Base-by-base conservation (phyloP, 1,140 invertebrate genomes). In the Lethrus apterus region DNA sequence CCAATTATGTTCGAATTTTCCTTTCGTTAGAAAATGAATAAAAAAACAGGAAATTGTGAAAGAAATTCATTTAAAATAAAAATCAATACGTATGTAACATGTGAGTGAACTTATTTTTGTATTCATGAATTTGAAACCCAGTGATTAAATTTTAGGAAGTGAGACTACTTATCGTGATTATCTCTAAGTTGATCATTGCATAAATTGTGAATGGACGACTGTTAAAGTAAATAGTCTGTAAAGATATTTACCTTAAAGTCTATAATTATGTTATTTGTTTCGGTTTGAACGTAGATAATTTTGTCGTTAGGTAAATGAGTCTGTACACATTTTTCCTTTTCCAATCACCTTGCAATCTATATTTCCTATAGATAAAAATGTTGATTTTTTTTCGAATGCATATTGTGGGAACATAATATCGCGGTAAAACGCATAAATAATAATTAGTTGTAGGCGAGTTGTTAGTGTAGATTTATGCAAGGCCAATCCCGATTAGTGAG, bases 371-470 rank as follows among this genome's bases (percentile, higher is more conserved):
- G 24, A n/a, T 38, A 38, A 38, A 19, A 21, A 21, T 38, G 9
- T 20, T 23, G 35, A n/a, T 38, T 21, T 38, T 38, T 38, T 44
- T 44, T 44, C 32, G 30, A 31, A 20, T 17, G 21, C 32, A 20
- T 19, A 44, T 44, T 44, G 43, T 44, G 43, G 43, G 30, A 44
- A 44, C 43, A 11, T 21, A 20, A 29, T 18, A 32, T 32, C 34
- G 21, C 30, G 34, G 21, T 20, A 32, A 21, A n/a, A 31, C 11
- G 19, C 41, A 44, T 44, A 44, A 44, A 44, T 44, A 44, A 44
- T 44, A 44, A 44, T 44, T 44, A 44, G 43, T 44, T 44, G 43
- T 44, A 31, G 43, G 43, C 43, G 43, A 44, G 30, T 44, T 31
- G 43, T 44, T 44, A 44, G 43, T 31, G 13, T 32, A 20, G 43